A percentile compares a stretch with the other conserved stretches of the same genome.
phyloP scores from a whole-genome alignment of 1,140 invertebrate species.

The Pristionchus pacificus region DNA sequence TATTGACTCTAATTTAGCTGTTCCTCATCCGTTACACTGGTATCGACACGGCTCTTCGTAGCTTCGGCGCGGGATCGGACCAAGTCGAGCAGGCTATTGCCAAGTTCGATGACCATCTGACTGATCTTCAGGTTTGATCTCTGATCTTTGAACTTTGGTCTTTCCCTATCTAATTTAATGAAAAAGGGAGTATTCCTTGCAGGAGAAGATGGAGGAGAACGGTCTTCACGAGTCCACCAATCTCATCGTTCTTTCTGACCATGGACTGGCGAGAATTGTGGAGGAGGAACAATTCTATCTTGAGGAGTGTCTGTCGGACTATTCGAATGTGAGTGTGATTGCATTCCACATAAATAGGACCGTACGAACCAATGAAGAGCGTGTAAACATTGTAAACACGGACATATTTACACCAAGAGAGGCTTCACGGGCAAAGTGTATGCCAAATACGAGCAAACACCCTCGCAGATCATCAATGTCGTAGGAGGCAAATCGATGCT shows the following conservation, averaged over 20 bases:
- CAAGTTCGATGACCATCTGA: conserved; percentile 14
- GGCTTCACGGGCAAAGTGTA: no score
- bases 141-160: background rate
- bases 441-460: no score
- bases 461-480: conserved; percentile 45
- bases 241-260: conserved; percentile 52
- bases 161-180: background rate
- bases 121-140: conserved; percentile 19
- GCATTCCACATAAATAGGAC: background rate
- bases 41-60: conserved; percentile 18
- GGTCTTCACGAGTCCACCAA: conserved; percentile 48
- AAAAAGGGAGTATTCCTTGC: conserved; percentile 8
- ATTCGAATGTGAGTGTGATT: conserved; percentile 31
- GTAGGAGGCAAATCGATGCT: conserved; percentile 53
- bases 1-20: no score
- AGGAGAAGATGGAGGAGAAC: conserved; percentile 47
- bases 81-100: conserved; percentile 23
- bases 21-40: conserved; percentile 27
- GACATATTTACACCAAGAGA: no score
- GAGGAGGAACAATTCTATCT: conserved; percentile 55
- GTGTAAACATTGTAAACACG: no score
- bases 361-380: no score
- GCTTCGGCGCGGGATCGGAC: conserved; percentile 19
- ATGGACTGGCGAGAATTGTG: conserved; percentile 44
- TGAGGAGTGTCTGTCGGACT: conserved; percentile 53